Percentiles rank a stretch among this genome's conserved stretches.
These are phyloP conservation scores for Cataglyphis hispanica DNA, from an alignment of 1,140 invertebrate species.

Conservation along the genomic window DNA sequence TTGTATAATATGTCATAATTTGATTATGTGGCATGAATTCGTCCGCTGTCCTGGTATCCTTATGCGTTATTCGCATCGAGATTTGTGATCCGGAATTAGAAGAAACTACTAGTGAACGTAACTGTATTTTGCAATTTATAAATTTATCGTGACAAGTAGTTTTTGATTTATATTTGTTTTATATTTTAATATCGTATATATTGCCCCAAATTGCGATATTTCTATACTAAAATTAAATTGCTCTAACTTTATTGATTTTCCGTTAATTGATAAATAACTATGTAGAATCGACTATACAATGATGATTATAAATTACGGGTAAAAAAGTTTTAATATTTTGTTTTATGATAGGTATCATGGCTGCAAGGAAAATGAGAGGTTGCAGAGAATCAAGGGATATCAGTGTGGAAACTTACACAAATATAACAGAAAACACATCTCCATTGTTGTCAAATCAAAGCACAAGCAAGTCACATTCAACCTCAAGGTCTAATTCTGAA, in stretches of 20 bases:
- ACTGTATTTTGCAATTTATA: background rate
- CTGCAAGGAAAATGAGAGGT: constrained; percentile 86
- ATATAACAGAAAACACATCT: constrained; percentile 83
- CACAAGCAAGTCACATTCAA: constrained; percentile 79
- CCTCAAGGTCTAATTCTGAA: constrained; percentile 84
- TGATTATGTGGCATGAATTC: constrained; percentile 84
- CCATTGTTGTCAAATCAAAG: constrained; percentile 76
- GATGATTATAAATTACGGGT: background rate
- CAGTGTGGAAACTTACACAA: constrained; percentile 89
- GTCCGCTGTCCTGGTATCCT: constrained; percentile 85
- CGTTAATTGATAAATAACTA: background rate
- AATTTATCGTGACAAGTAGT: background rate
- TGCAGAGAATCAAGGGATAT: constrained; percentile 88
- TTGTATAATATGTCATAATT: constrained; percentile 47
- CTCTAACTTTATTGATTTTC: background rate
- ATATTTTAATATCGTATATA: background rate
- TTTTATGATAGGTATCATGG: constrained; percentile 75
- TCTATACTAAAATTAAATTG: background rate
- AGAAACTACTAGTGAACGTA: constrained; percentile 79
- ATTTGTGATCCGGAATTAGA: constrained; percentile 83
- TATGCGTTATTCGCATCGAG: constrained; percentile 88
- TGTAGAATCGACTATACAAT: background rate
- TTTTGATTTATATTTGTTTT: background rate
- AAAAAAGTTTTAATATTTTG: too few species aligned
- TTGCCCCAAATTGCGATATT: background rate